Evolutionary conservation across 35 echinoderm and acorn worm genomes (phyloP), one percentile per base, ranked within the genome.

Genomic region (Ophiothrix spiculata): DNA sequence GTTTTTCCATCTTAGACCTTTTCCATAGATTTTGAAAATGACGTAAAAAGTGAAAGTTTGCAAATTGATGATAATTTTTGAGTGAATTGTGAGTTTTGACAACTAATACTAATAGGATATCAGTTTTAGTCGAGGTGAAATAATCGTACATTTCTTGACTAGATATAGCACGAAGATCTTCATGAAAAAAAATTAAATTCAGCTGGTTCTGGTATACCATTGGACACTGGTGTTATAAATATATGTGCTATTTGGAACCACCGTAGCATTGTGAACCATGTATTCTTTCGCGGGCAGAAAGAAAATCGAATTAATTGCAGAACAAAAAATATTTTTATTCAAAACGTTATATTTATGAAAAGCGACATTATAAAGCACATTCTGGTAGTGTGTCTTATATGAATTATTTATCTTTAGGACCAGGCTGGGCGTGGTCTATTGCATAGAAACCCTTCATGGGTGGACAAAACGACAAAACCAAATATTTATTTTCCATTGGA

Each of bases 341-440:
- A 69, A 69, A 69, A n/a, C n/a, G n/a, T n/a, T 69, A 69, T 69
- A 69, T 69, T 69, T 69, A n/a, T 69, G 60, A 69, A 49, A 19
- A 49, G 19, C 6, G 23, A 69, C 3, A 69, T 15, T 69, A 69
- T 69, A 69, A 69, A n/a, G 60, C 60, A 69, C 60, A 69, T 69
- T 69, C 60, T 69, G 60, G 60, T 69, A 69, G 60, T 69, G 60
- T 69, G 60, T 2, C 4, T 69, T 69, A 69, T 25, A 12, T 12
- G 60, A 28, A 69, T 69, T 69, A 69, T 69, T 69, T 69, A 69
- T 69, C 60, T 69, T 69, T 69, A 69, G 29, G 17, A 69, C 4
- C 60, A 6, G 23, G 60, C 60, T 25, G n/a, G 60, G 60, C 60
- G 60, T 69, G 60, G 60, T 69, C n/a, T n/a, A 69, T 10, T 49